Conservation (phyloP, 2,797 vertebrate genomes). For the Alcedo atthis region DNA sequence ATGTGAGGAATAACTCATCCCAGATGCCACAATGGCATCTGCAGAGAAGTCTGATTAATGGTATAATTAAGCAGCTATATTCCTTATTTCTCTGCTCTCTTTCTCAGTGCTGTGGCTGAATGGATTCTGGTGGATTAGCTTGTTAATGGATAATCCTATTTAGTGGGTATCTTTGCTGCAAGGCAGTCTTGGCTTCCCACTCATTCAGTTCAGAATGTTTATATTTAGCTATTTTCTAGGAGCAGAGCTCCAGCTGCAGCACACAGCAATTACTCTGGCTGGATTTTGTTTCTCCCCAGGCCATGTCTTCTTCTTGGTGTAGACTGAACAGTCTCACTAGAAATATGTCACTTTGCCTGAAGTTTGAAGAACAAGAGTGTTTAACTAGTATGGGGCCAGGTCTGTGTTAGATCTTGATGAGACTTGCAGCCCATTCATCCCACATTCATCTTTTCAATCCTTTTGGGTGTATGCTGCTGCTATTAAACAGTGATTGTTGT, state of each 20-base stretch:
- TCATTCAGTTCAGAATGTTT: conserved; percentile 41
- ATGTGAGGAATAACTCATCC: background rate
- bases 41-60: background rate
- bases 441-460: background rate
- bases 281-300: conserved; percentile 34
- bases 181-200: conserved; percentile 36
- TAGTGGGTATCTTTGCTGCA: conserved; percentile 37
- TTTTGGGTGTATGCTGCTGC: background rate
- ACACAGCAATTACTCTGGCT: conserved; percentile 16
- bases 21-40: background rate
- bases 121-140: background rate
- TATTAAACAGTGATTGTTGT: conserved; percentile 27
- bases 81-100: background rate
- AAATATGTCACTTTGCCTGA: conserved; percentile 39
- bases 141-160: background rate
- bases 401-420: background rate
- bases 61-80: background rate
- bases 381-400: background rate
- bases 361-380: background rate
- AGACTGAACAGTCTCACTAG: background rate
- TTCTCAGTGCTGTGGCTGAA: background rate
- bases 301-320: conserved; percentile 9
- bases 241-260: conserved; percentile 48
- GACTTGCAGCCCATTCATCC: conserved; percentile 9
- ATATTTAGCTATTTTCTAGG: conserved; percentile 59